phyloP scores from a whole-genome alignment of 2,113 vertebrate genomes.

The Porphyrio hochstetteri region DNA sequence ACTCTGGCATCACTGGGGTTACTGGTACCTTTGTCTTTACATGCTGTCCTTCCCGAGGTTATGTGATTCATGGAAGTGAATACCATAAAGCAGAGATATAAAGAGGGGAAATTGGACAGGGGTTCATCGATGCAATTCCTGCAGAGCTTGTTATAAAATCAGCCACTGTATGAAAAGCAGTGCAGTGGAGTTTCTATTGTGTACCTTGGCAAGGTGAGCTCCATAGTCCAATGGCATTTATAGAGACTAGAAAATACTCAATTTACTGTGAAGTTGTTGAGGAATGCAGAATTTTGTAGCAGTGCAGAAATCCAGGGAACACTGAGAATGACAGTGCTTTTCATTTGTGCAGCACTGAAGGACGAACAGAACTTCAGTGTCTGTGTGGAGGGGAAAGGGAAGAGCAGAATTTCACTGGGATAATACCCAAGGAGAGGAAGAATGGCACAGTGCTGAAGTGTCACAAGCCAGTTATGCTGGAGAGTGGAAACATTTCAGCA shows the following conservation, averaged over 20 bases:
- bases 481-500: not conserved
- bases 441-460: not conserved
- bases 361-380: not conserved
- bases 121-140: not conserved
- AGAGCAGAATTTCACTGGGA: not conserved
- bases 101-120: not conserved
- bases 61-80: rapidly evolving
- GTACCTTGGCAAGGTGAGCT: not conserved
- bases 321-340: not conserved
- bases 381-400: not conserved
- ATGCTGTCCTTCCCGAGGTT: not conserved
- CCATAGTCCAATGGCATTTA: not conserved
- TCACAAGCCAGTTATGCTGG: not conserved
- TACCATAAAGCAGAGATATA: not conserved
- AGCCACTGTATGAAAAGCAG: not conserved
- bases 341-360: not conserved
- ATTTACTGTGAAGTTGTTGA: not conserved
- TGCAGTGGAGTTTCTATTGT: not conserved
- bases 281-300: not conserved
- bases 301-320: not conserved
- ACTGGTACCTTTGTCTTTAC: not conserved
- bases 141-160: not conserved
- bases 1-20: not conserved
- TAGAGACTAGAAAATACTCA: not conserved
- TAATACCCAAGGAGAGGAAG: not conserved